Conservation (phyloP, 2,113 vertebrate species). For the Tricholaema leucomelas region DNA sequence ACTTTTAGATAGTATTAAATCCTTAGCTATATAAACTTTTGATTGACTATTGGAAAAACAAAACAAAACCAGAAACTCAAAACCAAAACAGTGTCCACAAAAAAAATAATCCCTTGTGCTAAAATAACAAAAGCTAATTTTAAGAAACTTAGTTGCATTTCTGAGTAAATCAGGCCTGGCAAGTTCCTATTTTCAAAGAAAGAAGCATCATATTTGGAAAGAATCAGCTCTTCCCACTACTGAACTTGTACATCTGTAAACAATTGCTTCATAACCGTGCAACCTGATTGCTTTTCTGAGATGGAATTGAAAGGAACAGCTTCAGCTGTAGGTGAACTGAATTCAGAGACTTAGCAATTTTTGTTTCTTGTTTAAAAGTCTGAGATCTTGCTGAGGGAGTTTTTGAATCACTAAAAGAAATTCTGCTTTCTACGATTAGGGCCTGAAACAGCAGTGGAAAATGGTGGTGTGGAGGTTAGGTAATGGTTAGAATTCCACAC, state of each 20-base stretch:
- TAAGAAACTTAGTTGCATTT: neutral
- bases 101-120: neutral
- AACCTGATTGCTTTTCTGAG: constrained; percentile 11
- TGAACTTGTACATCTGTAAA: neutral
- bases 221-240: neutral
- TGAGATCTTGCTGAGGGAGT: neutral
- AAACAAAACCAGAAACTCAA: neutral
- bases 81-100: neutral
- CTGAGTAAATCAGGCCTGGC: neutral
- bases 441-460: neutral
- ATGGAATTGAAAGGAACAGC: neutral
- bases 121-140: neutral
- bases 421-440: neutral
- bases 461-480: neutral
- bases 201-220: neutral
- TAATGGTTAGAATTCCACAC: neutral
- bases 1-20: constrained; percentile 41
- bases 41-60: neutral
- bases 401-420: neutral
- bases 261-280: constrained; percentile 8
- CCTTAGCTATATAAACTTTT: constrained; percentile 27
- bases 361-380: neutral
- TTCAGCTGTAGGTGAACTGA: neutral
- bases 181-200: neutral
- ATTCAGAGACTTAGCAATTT: neutral